phyloP scores from a whole-genome alignment of 2,888 invertebrate species.

The Julus scandinavius region DNA sequence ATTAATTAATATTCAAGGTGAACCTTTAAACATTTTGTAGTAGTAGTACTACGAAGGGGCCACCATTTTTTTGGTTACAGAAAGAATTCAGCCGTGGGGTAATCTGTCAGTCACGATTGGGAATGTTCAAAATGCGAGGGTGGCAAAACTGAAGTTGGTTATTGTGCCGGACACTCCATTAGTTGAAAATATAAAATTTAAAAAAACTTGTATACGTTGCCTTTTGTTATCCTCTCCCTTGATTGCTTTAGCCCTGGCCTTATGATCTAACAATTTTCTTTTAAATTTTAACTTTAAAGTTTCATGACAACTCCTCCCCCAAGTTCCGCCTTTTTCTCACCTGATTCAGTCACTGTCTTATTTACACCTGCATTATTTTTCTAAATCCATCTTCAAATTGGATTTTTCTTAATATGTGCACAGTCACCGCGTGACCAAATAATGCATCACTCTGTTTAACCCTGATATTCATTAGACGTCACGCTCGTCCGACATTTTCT shows the following conservation, averaged over 20 bases:
- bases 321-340: not conserved
- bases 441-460: conserved; percentile 31
- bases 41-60: not conserved
- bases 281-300: not conserved
- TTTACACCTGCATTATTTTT: not conserved
- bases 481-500: conserved; percentile 38
- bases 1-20: conserved; percentile 25
- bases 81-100: conserved; percentile 7
- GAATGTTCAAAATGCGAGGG: conserved; percentile 26
- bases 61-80: not conserved
- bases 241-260: conserved; percentile 40
- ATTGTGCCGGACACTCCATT: not conserved
- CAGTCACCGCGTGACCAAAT: conserved; percentile 25
- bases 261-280: not conserved
- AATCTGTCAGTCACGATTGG: conserved; percentile 44
- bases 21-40: conserved; percentile 20
- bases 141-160: not conserved
- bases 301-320: not conserved
- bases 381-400: conserved; percentile 5
- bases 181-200: not conserved
- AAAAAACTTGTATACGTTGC: conserved; percentile 2
- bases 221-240: conserved; percentile 23
- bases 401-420: not conserved
- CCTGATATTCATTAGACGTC: conserved; percentile 38
- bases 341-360: not conserved